Evolutionary conservation across 2,797 vertebrate genomes (phyloP), one percentile per base, ranked within the genome.

Genomic region (Parauchenoglanis ngamensis): DNA sequence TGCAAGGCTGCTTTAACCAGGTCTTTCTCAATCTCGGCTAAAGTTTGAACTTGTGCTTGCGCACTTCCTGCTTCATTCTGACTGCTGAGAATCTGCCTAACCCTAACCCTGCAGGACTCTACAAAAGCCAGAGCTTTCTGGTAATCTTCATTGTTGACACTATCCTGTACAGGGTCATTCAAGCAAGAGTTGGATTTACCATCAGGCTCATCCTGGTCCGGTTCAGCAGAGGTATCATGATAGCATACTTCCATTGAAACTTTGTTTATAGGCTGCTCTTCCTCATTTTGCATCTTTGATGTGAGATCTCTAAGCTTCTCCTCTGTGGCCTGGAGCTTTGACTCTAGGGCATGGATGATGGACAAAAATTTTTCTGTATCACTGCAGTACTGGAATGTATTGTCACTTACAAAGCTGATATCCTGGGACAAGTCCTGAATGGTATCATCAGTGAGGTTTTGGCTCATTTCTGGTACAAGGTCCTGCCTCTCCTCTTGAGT

Each of bases 251-350:
- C 92, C 1, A 94, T 92, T 93, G 94, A 94, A 92, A 84, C 94
- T 92, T 86, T 95, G 95, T n/a, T 95, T 91, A 4, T 93, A 0
- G 95, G 91, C 25, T 95, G 88, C 0, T 95, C 95, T 72, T 97
- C 96, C 79, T 97, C 96, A 84, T 96, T 96, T 81, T 97, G 96
- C 17, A 98, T 94, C 88, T 95, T 97, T 87, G 96, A 93, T 0
- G 97, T 98, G 35, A 98, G 96, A 4, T 96, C 96, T 92, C 96
- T 96, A 76, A 99, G 95, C 87, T 98, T 98, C 40, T 98, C 97
- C 89, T 99, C 98, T 0, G 97, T 98, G 85, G 96, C 93, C 0
- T 96, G 96, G 63, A 99, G 95, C 89, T 99, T 99, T 70, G 96
- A 96, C 94, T 99, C 98, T 76, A 99, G 92, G 61, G 96, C 96